Evolutionary conservation across 2,797 vertebrate species (phyloP), one percentile per base, ranked within the genome.

Genomic region (Enteromius unitaeniatus): DNA sequence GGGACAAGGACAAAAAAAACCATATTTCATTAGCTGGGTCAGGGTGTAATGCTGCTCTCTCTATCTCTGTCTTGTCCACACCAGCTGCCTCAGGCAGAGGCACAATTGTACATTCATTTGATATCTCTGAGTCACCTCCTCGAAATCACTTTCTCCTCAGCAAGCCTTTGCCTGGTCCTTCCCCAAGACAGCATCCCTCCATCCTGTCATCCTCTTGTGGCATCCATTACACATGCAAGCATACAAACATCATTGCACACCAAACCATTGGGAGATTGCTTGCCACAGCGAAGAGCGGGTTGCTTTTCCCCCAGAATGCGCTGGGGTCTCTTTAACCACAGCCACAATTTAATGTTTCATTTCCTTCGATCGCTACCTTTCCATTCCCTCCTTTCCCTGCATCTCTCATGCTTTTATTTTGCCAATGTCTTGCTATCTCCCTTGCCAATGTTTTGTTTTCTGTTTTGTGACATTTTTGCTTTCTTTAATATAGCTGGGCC

Each of bases 301-400:
- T 60, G 64, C 17, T 60, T 60, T 60, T 69, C 47, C 28, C 82
- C 82, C 65, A 60, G 23, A 68, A 78, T 83, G 49, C 26, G 47
- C 65, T 23, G 40, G 64, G 5, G 26, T 77, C 11, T 70, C 51
- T 83, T 69, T 69, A 77, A 69, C 64, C 64, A 78, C 62, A 60
- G 64, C 23, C 34, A 45, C 62, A 83, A 70, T 78, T 70, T 58
- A 83, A 83, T 70, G 74, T 73, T 82, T 86, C 19, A 83, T 60
- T 86, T 78, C 67, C 47, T 82, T 65, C 34, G 15, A 76, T 76
- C 64, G 70, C 72, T 55, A 26, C 47, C 26, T 40, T 58, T 69
- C 23, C 69, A 42, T 58, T 67, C 58, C 34, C 26, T 58, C 23
- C n/a, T 49, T 17, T 65, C 9, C 37, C 65, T 60, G 37, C 37